Percentiles rank a stretch among this genome's conserved stretches.
Conservation (phyloP, 2,888 invertebrate genomes). For the Mechanitis mazaeus region DNA sequence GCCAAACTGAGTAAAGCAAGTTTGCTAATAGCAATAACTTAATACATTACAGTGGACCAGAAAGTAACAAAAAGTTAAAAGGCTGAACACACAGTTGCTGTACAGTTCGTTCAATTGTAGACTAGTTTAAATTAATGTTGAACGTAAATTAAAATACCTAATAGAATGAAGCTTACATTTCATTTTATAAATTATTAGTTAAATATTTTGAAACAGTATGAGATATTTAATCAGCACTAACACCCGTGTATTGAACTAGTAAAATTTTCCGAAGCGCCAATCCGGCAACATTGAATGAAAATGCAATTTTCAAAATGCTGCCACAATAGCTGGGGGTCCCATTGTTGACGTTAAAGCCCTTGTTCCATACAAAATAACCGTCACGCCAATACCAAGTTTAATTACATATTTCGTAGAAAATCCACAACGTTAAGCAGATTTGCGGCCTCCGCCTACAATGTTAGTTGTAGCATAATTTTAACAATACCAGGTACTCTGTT, state of each 20-base stretch:
- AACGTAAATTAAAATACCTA: neutral
- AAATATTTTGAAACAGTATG: neutral
- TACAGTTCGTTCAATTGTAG: conserved; percentile 20
- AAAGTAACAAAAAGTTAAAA: conserved; percentile 30
- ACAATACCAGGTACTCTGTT: conserved; percentile 4
- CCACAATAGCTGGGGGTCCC: conserved; percentile 29
- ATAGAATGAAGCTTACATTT: too few relatives aligned
- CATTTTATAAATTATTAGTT: too few relatives aligned
- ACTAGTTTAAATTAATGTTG: neutral
- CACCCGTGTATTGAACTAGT: conserved; percentile 17
- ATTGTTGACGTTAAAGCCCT: conserved; percentile 31
- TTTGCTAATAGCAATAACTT: conserved; percentile 33
- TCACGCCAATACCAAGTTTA: conserved; percentile 32
- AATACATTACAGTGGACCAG: conserved; percentile 31
- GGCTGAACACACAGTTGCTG: conserved; percentile 27
- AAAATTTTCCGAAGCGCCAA: conserved; percentile 28
- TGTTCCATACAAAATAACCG: conserved; percentile 24
- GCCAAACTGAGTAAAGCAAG: conserved; percentile 29
- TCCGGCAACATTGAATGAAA: conserved; percentile 27
- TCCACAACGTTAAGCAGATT: conserved; percentile 32
- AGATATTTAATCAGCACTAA: conserved; percentile 9
- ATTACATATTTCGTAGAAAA: conserved; percentile 33
- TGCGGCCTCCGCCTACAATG: conserved; percentile 19
- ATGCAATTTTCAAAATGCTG: conserved; percentile 33
- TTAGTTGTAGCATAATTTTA: conserved; percentile 3